Percentiles rank a stretch among this genome's conserved stretches.
phyloP scores from a whole-genome alignment of 2,113 vertebrate genomes.

The Acrocephalus kingi region DNA sequence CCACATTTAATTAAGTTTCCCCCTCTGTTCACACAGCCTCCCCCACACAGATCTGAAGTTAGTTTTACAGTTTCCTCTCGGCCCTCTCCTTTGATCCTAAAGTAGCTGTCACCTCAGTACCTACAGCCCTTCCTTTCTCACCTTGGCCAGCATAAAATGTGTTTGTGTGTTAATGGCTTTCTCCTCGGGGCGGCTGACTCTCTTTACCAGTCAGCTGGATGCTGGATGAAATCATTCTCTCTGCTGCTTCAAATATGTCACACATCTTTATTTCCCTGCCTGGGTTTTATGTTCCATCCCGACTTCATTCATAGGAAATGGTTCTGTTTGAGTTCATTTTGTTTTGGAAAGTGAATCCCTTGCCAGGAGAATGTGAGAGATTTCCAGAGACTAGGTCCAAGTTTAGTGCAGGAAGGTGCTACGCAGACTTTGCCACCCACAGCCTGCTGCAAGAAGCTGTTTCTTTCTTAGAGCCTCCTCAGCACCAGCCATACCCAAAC shows the following conservation, averaged over 20 bases:
- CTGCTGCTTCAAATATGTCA: constrained; percentile 12
- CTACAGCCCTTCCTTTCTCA: constrained; percentile 54
- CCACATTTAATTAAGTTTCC: constrained; percentile 59
- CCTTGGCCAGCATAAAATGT: constrained; percentile 56
- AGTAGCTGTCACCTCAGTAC: constrained; percentile 55
- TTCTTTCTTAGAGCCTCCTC: neutral
- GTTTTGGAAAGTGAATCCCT: constrained; percentile 53
- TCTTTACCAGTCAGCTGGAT: constrained; percentile 27
- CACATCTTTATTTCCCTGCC: neutral
- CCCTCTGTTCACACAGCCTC: constrained; percentile 4
- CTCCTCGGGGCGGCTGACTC: constrained; percentile 1
- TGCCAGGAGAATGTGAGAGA: constrained; percentile 45
- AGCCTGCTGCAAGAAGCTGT: neutral
- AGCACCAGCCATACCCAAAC: neutral
- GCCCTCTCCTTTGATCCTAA: constrained; percentile 51
- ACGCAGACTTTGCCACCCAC: constrained; percentile 33
- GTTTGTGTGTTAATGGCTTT: constrained; percentile 62
- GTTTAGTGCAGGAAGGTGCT: constrained; percentile 20
- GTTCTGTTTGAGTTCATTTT: constrained; percentile 28
- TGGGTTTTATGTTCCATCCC: constrained; percentile 29
- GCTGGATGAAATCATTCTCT: constrained; percentile 44
- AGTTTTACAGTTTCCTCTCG: constrained; percentile 63
- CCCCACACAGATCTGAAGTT: constrained; percentile 21
- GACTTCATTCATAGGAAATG: constrained; percentile 37
- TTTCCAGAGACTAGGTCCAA: constrained; percentile 41